Percentiles rank a stretch among this genome's conserved stretches.
phyloP scores from a whole-genome alignment of 1,140 invertebrate species.

The Euwallacea fornicatus region DNA sequence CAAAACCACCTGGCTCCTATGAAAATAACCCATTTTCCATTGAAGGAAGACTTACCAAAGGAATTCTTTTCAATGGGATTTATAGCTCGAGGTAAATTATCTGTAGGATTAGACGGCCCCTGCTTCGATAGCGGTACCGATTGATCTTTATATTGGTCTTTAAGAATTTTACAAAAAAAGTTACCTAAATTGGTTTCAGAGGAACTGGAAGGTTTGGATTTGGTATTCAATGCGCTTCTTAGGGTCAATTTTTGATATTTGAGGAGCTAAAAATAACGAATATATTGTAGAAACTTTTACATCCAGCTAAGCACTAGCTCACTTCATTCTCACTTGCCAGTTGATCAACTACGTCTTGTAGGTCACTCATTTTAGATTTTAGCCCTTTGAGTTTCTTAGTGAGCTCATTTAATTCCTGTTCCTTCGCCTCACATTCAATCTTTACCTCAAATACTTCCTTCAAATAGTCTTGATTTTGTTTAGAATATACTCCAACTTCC shows the following conservation, averaged over 20 bases:
- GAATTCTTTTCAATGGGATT: too few relatives aligned
- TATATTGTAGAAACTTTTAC: neutral
- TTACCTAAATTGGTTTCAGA: too few relatives aligned
- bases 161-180: too few relatives aligned
- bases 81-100: too few relatives aligned
- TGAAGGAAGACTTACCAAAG: too few relatives aligned
- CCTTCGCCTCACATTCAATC: constrained; percentile 33
- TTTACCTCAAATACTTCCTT: constrained; percentile 35
- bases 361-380: constrained; percentile 21
- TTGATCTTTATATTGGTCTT: too few relatives aligned
- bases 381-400: constrained; percentile 30
- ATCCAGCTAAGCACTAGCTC: neutral
- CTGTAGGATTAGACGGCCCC: too few relatives aligned
- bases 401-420: constrained; percentile 20
- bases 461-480: constrained; percentile 23
- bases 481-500: constrained; percentile 17
- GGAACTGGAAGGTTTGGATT: too few relatives aligned
- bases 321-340: constrained; percentile 33
- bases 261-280: neutral
- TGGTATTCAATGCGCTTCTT: too few relatives aligned
- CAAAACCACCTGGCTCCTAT: too few relatives aligned
- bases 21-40: too few relatives aligned
- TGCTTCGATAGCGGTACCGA: too few relatives aligned
- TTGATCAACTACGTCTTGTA: constrained; percentile 33
- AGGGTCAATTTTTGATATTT: neutral